These are phyloP conservation scores for Drosophila ercepeae DNA, from an alignment of 1,140 invertebrate genomes.

Conservation along the genomic window DNA sequence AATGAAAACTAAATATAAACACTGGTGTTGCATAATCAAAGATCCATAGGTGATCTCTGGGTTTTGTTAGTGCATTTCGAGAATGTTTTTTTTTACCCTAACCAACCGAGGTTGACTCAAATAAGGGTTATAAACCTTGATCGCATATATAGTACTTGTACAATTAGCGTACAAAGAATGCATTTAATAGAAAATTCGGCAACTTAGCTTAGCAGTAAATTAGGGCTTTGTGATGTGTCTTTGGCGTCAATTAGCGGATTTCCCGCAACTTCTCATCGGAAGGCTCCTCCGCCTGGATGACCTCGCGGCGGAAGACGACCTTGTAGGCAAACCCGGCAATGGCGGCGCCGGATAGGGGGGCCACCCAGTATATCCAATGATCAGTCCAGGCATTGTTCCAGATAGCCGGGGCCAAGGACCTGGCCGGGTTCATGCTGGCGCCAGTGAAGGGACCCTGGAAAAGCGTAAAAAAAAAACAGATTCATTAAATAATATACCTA, in stretches of 20 bases:
- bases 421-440: slow-evolving; percentile 92
- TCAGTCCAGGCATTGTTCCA: slow-evolving; percentile 88
- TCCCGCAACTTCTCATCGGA: too few relatives aligned
- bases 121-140: too few relatives aligned
- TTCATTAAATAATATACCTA: not conserved
- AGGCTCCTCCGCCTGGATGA: slow-evolving; percentile 59
- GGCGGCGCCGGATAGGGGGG: slow-evolving; percentile 86
- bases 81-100: not conserved
- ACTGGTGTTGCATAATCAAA: slow-evolving; percentile 26
- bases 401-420: slow-evolving; percentile 90
- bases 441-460: slow-evolving; percentile 91
- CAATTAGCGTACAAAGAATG: slow-evolving; percentile 25
- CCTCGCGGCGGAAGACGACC: slow-evolving; percentile 84
- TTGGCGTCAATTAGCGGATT: too few relatives aligned
- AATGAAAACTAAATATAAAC: slow-evolving; percentile 4
- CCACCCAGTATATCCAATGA: slow-evolving; percentile 93
- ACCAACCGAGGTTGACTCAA: too few relatives aligned
- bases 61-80: not conserved
- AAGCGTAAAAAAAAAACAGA: slow-evolving; percentile 27
- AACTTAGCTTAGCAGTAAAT: slow-evolving; percentile 59
- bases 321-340: slow-evolving; percentile 87
- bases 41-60: slow-evolving; percentile 21
- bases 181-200: slow-evolving; percentile 68
- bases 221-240: slow-evolving; percentile 25
- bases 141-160: too few relatives aligned